Evolutionary conservation across 2,113 vertebrate genomes (phyloP), one percentile per base, ranked within the genome.

Genomic region (Halcyon senegalensis): DNA sequence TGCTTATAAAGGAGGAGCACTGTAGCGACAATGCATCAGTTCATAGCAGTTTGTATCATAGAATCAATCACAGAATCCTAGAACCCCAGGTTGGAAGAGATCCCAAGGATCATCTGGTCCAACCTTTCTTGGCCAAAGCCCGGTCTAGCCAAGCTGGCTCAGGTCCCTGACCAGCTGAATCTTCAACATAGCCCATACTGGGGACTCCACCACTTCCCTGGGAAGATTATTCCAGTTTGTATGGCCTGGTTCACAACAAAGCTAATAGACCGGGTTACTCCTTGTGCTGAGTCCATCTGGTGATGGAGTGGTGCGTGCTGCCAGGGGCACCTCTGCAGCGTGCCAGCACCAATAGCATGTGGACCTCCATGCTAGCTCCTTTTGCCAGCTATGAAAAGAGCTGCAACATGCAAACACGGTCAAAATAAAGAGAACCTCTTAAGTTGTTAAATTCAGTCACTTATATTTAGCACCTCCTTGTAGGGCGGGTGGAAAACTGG

Each of bases 221-320:
- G 33, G n/a, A 13, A 60, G n/a, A 6, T 35, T 35, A 35, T 35
- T 60, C 58, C n/a, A 35, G 14, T 60, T 60, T 35, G 5, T 27
- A 5, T 9, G 66, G 62, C 58, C 75, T 46, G 60, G 21, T 44
- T 46, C 73, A 48, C 59, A 64, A 7, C 31, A 48, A 18, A 60
- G 64, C 37, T 28, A 48, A 81, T 39, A 0, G 9, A 20, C 14
- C 2, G 8, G 23, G 18, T 50, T 19, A 19, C 14, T 5, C 16
- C 33, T 62, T 0, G 0, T 27, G 3, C 50, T 5, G 25, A 68
- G 37, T 31, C 23, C 10, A 0, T 2, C 7, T 1, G 0, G n/a
- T 13, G 64, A 13, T 27, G 28, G 69, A 17, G 44, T 44, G 12
- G 62, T 1, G n/a, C 12, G 39, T 3, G 70, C 30, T 59, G 63